Conservation (phyloP, 2,797 vertebrate genomes). For the Lagorchestes hirsutus region DNA sequence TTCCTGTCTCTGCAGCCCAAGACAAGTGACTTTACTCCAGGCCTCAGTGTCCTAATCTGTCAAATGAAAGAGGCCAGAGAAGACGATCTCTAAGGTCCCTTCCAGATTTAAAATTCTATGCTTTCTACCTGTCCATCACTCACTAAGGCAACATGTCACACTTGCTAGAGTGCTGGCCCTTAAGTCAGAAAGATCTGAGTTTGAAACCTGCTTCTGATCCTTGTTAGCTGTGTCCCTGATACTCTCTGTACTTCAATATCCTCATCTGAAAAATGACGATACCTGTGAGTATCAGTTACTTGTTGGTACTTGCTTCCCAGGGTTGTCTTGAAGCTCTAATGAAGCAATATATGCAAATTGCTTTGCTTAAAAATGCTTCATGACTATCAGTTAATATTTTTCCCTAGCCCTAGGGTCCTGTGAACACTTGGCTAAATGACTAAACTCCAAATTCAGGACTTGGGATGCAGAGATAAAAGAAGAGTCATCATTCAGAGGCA, state of each 20-base stretch:
- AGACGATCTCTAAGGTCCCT: background rate
- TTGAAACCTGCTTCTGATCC: background rate
- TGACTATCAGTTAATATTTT: background rate
- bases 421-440: background rate
- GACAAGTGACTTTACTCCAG: background rate
- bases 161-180: background rate
- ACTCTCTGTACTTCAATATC: background rate
- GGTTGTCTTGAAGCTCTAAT: background rate
- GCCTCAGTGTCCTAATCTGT: background rate
- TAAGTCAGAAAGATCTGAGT: background rate
- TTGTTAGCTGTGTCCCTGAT: background rate
- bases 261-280: background rate
- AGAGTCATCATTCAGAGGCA: background rate
- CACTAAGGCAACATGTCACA: background rate
- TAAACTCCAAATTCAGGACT: background rate
- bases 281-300: background rate
- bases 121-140: background rate
- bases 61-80: background rate
- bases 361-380: background rate
- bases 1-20: background rate
- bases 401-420: background rate
- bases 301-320: background rate
- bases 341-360: background rate
- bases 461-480: background rate
- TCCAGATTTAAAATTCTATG: background rate